phyloP scores from a whole-genome alignment of 2,888 invertebrate species.

The Phania funesta region DNA sequence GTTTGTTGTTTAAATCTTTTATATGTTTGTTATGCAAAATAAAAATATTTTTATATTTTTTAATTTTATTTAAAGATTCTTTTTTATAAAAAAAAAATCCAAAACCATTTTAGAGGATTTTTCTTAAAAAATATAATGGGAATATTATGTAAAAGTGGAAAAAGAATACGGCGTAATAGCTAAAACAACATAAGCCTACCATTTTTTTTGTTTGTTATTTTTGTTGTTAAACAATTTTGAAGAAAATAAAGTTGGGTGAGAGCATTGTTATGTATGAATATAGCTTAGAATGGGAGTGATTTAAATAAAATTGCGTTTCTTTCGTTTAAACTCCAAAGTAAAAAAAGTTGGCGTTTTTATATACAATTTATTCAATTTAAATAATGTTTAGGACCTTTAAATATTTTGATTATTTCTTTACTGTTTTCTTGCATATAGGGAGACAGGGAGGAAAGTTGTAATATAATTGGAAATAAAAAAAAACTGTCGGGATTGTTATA shows the following conservation, averaged over 20 bases:
- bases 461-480: slow-evolving; percentile 14
- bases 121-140: slow-evolving; percentile 50
- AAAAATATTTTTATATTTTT: slow-evolving; percentile 42
- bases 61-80: slow-evolving; percentile 18
- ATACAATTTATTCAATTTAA: slow-evolving; percentile 55
- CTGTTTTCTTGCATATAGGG: slow-evolving; percentile 1
- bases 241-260: not conserved
- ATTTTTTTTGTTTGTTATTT: slow-evolving; percentile 10
- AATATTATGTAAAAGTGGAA: slow-evolving; percentile 61
- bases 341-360: slow-evolving; percentile 10
- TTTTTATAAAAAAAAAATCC: slow-evolving; percentile 45
- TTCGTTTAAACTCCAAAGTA: not conserved
- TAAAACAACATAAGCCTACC: slow-evolving; percentile 56
- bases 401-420: slow-evolving; percentile 31
- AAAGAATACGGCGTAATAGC: slow-evolving; percentile 54
- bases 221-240: not conserved
- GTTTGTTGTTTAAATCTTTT: slow-evolving; percentile 44
- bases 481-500: not conserved
- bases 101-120: slow-evolving; percentile 55
- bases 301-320: slow-evolving; percentile 53
- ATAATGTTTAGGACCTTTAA: slow-evolving; percentile 59
- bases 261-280: not conserved
- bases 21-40: slow-evolving; percentile 66
- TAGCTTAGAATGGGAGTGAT: slow-evolving; percentile 55
- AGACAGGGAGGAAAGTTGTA: not conserved